phyloP scores from a whole-genome alignment of 2,888 invertebrate genomes.

The Drosophila paramelanica region DNA sequence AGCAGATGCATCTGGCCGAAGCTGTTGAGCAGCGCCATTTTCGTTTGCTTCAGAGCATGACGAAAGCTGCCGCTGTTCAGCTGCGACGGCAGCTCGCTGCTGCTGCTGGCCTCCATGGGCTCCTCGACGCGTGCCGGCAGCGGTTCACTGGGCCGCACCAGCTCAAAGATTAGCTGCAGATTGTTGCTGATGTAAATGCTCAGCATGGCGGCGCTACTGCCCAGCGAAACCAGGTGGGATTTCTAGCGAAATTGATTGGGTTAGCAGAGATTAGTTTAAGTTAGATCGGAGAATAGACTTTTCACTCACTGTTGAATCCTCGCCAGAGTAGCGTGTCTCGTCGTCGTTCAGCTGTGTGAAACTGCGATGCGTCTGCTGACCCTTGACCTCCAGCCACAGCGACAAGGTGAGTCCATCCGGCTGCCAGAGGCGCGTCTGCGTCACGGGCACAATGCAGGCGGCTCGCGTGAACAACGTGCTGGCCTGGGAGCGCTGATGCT shows the following conservation, averaged over 20 bases:
- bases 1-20: conserved; percentile 83
- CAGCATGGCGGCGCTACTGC: conserved; percentile 83
- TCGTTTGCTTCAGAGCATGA: conserved; percentile 83
- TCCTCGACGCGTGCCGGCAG: conserved; percentile 63
- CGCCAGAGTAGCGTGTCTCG: conserved; percentile 77
- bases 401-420: conserved; percentile 83
- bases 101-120: conserved; percentile 50
- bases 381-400: conserved; percentile 82
- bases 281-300: background rate
- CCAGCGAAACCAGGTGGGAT: conserved; percentile 84
- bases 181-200: conserved; percentile 82
- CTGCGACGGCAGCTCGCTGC: conserved; percentile 20
- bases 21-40: conserved; percentile 81
- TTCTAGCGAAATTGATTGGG: conserved; percentile 57
- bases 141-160: conserved; percentile 81
- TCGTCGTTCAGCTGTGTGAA: conserved; percentile 79
- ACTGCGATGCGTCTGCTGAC: conserved; percentile 72
- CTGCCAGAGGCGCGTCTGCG: conserved; percentile 81
- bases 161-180: conserved; percentile 82
- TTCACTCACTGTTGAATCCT: conserved; percentile 71
- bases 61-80: conserved; percentile 63
- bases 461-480: conserved; percentile 82
- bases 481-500: conserved; percentile 80
- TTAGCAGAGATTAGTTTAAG: background rate
- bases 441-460: conserved; percentile 83